Evolutionary conservation across 2,797 vertebrate genomes (phyloP).

Genomic region (Spinus pinus): DNA sequence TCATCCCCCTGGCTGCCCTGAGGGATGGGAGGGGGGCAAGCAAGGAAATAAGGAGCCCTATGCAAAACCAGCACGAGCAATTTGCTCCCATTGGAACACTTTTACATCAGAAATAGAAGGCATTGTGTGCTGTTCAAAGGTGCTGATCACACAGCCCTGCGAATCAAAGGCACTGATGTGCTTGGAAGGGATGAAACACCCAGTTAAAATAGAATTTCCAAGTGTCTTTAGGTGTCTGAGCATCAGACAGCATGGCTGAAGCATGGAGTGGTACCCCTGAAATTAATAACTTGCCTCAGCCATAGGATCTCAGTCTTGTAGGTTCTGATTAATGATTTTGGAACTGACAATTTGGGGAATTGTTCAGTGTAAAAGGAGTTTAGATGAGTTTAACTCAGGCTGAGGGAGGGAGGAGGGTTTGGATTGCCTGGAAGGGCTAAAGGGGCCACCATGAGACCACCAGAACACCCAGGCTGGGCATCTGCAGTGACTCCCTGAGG

Average conservation of each 20-base stretch:
- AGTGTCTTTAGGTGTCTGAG: background rate
- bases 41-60: background rate
- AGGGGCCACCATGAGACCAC: rapidly evolving
- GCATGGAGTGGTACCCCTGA: background rate
- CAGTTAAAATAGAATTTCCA: background rate
- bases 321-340: background rate
- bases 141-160: conserved; percentile 16
- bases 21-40: background rate
- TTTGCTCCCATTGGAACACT: background rate
- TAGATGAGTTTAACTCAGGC: background rate
- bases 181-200: background rate
- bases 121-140: conserved; percentile 23
- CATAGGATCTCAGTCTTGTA: background rate
- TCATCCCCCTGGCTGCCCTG: background rate
- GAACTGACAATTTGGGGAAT: background rate
- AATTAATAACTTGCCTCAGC: background rate
- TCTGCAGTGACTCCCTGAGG: background rate
- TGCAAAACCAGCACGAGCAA: conserved; percentile 30
- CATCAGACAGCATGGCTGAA: background rate
- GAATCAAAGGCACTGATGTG: background rate
- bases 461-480: background rate
- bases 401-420: background rate
- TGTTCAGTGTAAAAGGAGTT: background rate
- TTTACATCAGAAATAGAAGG: conserved; percentile 4
- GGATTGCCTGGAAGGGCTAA: background rate